Evolutionary conservation across 2,888 invertebrate genomes (phyloP).

Genomic region (Melanophora roralis): DNA sequence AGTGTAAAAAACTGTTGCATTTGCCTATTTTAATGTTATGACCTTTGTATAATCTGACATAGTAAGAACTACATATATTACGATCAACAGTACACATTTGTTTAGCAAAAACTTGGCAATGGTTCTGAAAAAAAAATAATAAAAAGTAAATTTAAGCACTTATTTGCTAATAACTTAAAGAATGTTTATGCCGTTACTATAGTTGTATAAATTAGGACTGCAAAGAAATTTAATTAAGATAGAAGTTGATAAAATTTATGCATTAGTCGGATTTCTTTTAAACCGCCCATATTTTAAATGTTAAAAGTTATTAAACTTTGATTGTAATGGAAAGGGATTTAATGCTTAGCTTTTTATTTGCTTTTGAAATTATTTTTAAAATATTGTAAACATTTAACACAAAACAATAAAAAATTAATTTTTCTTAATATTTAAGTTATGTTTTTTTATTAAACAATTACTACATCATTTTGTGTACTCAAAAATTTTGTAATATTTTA

Average conservation of each 20-base stretch:
- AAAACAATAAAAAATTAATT: too few relatives aligned
- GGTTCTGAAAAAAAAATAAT: neutral
- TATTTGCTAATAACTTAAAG: constrained; percentile 35
- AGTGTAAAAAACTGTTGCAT: neutral
- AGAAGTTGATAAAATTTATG: neutral
- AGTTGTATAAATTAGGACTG: constrained; percentile 33
- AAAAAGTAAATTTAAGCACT: constrained; percentile 11
- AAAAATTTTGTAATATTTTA: too few relatives aligned
- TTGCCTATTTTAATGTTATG: neutral
- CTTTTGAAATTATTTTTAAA: neutral
- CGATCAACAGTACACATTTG: constrained; percentile 5
- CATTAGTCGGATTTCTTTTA: neutral
- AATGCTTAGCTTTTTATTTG: neutral
- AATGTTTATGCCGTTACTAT: constrained; percentile 7
- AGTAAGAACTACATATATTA: constrained; percentile 21
- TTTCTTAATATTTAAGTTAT: too few relatives aligned
- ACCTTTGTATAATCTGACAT: neutral
- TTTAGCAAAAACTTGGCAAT: constrained; percentile 31
- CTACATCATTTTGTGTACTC: too few relatives aligned
- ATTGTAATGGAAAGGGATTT: neutral
- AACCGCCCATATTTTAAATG: too few relatives aligned
- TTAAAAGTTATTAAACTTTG: too few relatives aligned
- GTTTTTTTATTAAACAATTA: neutral
- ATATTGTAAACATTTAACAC: too few relatives aligned
- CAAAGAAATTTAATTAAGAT: constrained; percentile 21